Conservation (phyloP, 1,140 invertebrate species). For the Pseudobourletiella spinata region DNA sequence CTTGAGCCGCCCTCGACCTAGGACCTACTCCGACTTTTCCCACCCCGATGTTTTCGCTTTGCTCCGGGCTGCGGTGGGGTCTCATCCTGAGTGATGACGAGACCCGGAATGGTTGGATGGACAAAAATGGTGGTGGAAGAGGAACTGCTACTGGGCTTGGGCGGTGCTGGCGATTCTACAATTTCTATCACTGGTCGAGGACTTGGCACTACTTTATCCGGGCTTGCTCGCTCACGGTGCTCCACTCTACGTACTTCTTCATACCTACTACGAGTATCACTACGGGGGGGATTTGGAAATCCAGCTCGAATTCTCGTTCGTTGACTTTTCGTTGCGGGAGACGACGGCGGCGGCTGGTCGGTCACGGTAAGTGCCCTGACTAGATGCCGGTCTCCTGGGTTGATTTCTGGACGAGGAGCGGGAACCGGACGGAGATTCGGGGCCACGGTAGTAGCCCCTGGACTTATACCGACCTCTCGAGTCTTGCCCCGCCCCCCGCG, state of each 20-base stretch:
- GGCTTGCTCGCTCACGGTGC: too few species aligned
- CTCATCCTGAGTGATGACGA: constrained; percentile 8
- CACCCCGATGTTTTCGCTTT: too few species aligned
- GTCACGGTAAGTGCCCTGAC: neutral
- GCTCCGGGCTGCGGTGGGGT: too few species aligned
- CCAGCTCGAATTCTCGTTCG: neutral
- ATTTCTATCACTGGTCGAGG: neutral
- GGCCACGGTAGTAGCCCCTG: neutral
- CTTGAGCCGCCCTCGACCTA: too few species aligned
- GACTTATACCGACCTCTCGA: neutral
- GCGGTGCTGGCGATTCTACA: too few species aligned
- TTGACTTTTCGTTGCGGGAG: neutral
- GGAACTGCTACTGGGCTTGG: too few species aligned
- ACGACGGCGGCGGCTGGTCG: too few species aligned
- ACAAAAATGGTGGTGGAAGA: constrained; percentile 5
- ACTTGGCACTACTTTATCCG: neutral
- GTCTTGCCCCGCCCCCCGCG: neutral
- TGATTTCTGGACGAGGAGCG: neutral
- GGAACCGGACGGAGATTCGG: neutral
- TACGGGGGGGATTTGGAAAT: too few species aligned
- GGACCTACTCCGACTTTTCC: too few species aligned
- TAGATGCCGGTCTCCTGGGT: neutral
- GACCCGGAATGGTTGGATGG: constrained; percentile 29
- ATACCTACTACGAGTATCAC: too few species aligned
- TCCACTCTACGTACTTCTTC: too few species aligned